Conservation (phyloP, 2,888 invertebrate species). For the Lasioglossum villosulum region DNA sequence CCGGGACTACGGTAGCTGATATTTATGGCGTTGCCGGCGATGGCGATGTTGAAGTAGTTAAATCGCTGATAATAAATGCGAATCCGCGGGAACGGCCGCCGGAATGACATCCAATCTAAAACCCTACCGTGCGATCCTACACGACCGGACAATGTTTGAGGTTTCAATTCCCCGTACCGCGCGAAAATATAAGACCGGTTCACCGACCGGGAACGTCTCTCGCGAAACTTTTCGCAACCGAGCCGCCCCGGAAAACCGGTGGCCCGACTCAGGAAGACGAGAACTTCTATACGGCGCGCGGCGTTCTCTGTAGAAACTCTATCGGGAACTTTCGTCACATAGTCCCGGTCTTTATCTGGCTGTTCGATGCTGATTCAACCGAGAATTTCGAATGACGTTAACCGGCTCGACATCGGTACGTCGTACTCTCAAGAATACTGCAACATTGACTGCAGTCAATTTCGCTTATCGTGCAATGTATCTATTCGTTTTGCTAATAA, state of each 20-base stretch:
- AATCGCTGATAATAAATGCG: constrained; percentile 82
- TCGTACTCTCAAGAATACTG: not conserved
- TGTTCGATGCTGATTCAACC: not conserved
- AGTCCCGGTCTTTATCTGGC: not conserved
- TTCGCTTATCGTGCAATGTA: no score
- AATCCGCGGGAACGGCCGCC: constrained; percentile 50
- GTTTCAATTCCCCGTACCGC: constrained; percentile 37
- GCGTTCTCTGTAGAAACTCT: not conserved
- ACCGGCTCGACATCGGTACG: not conserved
- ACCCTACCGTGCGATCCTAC: constrained; percentile 32
- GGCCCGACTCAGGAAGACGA: constrained; percentile 4
- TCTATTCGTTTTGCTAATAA: not conserved
- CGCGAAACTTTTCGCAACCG: constrained; percentile 23
- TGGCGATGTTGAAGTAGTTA: constrained; percentile 80
- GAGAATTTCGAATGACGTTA: not conserved
- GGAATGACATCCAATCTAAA: constrained; percentile 49
- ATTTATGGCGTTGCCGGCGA: constrained; percentile 72
- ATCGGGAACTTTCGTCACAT: not conserved
- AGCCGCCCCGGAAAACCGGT: constrained; percentile 5
- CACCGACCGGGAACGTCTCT: constrained; percentile 9
- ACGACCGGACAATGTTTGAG: constrained; percentile 32
- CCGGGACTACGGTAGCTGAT: constrained; percentile 75
- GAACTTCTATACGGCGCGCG: not conserved
- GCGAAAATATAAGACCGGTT: constrained; percentile 20
- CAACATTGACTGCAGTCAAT: not conserved